Evolutionary conservation across 2,888 invertebrate genomes (phyloP).

Genomic region (Colletes collaris): DNA sequence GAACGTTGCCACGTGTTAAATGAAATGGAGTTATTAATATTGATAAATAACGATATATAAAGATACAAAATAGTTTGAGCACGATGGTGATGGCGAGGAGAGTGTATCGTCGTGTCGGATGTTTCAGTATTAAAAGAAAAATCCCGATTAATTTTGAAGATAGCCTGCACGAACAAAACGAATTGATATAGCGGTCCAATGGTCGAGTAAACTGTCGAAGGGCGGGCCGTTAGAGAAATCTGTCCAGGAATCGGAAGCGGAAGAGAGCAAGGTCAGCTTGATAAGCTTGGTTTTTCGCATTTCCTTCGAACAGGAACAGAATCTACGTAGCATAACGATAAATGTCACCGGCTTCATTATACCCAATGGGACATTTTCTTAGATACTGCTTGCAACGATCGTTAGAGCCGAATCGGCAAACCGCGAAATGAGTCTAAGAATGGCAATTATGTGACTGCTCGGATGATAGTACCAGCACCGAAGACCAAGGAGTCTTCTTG

Average conservation of each 20-base stretch:
- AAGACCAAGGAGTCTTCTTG: neutral
- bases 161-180: conserved; percentile 26
- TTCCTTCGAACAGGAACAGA: neutral
- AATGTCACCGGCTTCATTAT: conserved; percentile 8
- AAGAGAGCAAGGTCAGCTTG: conserved; percentile 44
- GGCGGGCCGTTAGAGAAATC: conserved; percentile 22
- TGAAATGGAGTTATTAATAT: neutral
- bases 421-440: neutral
- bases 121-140: conserved; percentile 14
- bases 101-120: neutral
- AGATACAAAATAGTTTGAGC: neutral
- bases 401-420: conserved; percentile 38
- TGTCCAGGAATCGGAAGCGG: conserved; percentile 65
- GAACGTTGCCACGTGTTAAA: too few species aligned
- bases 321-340: neutral
- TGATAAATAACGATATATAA: too few species aligned
- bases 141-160: conserved; percentile 4
- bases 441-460: neutral
- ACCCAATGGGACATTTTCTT: conserved; percentile 48
- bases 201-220: conserved; percentile 47
- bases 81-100: neutral
- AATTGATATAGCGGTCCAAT: conserved; percentile 39
- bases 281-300: conserved; percentile 18
- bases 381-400: conserved; percentile 5
- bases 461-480: neutral